Conservation (phyloP, 2,888 invertebrate genomes). For the Teleogryllus oceanicus region DNA sequence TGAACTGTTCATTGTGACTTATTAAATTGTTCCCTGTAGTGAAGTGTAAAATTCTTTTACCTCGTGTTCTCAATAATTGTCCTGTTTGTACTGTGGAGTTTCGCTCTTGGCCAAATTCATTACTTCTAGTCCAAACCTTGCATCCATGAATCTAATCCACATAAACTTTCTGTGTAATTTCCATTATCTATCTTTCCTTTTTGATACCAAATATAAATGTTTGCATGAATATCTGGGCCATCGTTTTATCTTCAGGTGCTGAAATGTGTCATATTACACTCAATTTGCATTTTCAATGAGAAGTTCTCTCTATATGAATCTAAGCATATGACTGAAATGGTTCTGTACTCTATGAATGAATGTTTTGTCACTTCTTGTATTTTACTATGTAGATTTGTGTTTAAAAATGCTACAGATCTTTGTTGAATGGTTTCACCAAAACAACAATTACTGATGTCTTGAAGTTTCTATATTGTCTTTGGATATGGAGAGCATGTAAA, state of each 20-base stretch:
- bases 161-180: no score
- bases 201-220: neutral
- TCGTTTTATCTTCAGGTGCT: neutral
- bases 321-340: neutral
- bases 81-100: no score
- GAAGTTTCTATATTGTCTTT: neutral
- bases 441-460: neutral
- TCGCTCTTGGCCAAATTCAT: no score
- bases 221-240: constrained; percentile 18
- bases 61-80: no score
- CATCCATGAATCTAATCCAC: no score
- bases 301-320: neutral
- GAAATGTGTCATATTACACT: neutral
- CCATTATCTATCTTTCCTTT: neutral
- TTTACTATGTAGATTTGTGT: neutral
- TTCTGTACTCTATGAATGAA: neutral
- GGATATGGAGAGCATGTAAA: neutral
- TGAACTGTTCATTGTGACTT: no score
- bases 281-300: constrained; percentile 2
- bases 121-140: neutral
- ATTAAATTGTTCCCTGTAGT: no score
- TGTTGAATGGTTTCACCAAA: neutral
- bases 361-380: neutral
- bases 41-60: no score
- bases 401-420: neutral